A percentile compares a stretch with the other conserved stretches of the same genome.
These are phyloP conservation scores for Dromas ardeola DNA, from an alignment of 2,113 vertebrate species.

Conservation along the genomic window DNA sequence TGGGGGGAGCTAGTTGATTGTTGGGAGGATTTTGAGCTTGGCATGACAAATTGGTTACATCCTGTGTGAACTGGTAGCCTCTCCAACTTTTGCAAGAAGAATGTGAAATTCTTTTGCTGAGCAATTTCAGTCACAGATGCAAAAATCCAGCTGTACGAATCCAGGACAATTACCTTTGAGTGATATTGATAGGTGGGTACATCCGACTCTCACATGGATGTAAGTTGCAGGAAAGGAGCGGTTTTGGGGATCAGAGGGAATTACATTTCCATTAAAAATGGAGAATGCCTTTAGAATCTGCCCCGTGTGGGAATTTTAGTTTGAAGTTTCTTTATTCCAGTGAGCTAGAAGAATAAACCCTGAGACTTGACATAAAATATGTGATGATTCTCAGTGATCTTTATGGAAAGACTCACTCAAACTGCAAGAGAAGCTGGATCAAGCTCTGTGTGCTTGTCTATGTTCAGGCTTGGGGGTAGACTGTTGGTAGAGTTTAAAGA, in stretches of 20 bases:
- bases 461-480: background rate
- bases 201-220: fast-evolving
- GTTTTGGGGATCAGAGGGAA: background rate
- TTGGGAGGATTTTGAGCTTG: background rate
- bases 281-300: background rate
- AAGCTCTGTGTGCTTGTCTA: background rate
- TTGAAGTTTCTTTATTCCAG: background rate
- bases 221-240: background rate
- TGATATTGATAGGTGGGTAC: background rate
- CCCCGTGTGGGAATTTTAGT: background rate
- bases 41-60: background rate
- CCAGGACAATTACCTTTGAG: background rate
- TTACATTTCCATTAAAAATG: background rate
- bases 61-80: background rate
- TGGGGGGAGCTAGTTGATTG: background rate
- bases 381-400: background rate
- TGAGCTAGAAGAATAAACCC: background rate
- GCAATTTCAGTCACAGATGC: background rate
- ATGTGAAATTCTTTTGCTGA: background rate
- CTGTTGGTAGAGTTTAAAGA: background rate
- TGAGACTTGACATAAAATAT: background rate
- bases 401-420: background rate
- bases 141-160: background rate
- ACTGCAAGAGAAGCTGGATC: background rate
- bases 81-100: background rate